Base-by-base conservation (phyloP, 2,888 invertebrate genomes). In the Lumbricus terrestris region DNA sequence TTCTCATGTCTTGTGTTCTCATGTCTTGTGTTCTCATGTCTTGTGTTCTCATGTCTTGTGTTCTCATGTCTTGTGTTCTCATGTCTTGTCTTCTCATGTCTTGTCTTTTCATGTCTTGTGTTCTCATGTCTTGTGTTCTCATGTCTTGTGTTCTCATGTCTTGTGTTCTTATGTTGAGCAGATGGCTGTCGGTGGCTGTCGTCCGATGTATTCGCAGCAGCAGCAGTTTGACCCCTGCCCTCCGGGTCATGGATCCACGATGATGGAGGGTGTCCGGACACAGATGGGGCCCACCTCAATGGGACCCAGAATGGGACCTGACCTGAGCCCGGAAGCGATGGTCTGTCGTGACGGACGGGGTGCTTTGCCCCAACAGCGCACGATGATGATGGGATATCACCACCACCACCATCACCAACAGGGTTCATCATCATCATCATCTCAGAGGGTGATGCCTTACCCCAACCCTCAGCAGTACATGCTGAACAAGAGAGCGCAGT, bases 381-480 rank as follows among this genome's bases (percentile, higher is more conserved):
- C 34, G 13, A 23, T 85, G 85, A 37, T 85, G 85, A 29, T 29
- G 85, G 29, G 29, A n/a, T n/a, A n/a, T n/a, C n/a, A n/a, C n/a
- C n/a, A n/a, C n/a, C n/a, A n/a, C n/a, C n/a, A n/a, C n/a, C n/a
- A n/a, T n/a, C n/a, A n/a, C n/a, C 20, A 33, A 6, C 37, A 34
- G 37, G 16, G 23, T 33, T 35, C 34, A 18, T 35, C 33, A 34
- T 38, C 42, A 18, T 42, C 47, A 20, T 15, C 8, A 4, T 2
- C 1, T 15, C 89, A 90, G 88, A 83, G 90, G 69, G 89, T 90
- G n/a, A 85, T 89, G 29, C 90, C 90, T 6, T 90, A 90, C 88
- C 85, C 89, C 88, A 90, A 90, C 40, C 90, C 90, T 0, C 90
- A 90, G 38, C 90, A 90, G 88, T 90, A 90, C 90, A 90, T 90